Base-by-base conservation (phyloP, 92 coral and sea anemone genomes). In the Pocillopora meandrina region DNA sequence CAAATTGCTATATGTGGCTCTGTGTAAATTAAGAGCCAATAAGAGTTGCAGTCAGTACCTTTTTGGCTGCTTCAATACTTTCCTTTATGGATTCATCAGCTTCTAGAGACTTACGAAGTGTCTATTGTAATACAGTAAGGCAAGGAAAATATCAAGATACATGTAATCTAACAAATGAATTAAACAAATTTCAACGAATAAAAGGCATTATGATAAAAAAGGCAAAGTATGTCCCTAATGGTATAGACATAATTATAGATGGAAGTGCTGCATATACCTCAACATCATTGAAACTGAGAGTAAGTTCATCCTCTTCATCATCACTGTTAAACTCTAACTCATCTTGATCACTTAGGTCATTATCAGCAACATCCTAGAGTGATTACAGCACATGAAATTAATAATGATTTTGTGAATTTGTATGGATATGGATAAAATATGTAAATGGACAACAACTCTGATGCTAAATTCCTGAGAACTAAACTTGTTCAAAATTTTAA, bases 211-310 rank as follows among this genome's bases (percentile, higher is more conserved):
- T 26, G 31, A 10, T 26, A 81, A 19, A 36, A 52, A 9, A n/a
- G 21, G 21, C 19, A 68, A 64, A 65, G 58, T 6, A 42, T 42
- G 4, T 42, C 52, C 52, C 52, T 3, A 42, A 42, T 42, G 8
- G 52, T 42, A 3, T 7, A 42, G 52, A 42, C 52, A 42, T 42
- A 42, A 35, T 2, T 12, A 20, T 19, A 26, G 21, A 8, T 7
- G 8, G 52, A 42, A 42, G 52, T 42, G 8, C 5, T 42, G 60
- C 65, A 59, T 80, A 12, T 73, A 94, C 99, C 94, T 94, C 91
- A 14, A 96, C 98, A 80, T 96, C 99, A 92, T 92, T 91, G 47
- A 96, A 95, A 86, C 99, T 96, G 31, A 96, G 91, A 2, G 98
- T 76, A 15, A 96, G 89, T 73, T 91, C 97, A 89, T 94, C 95